A percentile compares a stretch with the other conserved stretches of the same genome.
Conservation (phyloP, 2,888 invertebrate genomes). For the Camptogramma bilineatum region DNA sequence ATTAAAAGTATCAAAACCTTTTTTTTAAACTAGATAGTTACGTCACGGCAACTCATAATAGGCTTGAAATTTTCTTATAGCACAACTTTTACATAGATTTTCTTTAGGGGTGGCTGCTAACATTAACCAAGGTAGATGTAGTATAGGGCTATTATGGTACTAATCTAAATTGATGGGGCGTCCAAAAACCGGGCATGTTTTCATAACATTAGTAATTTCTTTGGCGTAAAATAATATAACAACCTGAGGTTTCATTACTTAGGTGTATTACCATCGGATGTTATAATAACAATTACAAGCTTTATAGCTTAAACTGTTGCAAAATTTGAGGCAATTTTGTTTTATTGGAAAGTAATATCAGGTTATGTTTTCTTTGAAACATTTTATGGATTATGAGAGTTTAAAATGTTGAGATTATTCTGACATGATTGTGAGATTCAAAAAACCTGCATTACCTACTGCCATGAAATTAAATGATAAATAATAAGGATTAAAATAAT, state of each 20-base stretch:
- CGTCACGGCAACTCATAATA: constrained; percentile 76
- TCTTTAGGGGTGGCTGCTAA: constrained; percentile 71
- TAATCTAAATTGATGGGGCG: constrained; percentile 85
- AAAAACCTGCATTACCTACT: no score
- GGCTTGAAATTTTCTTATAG: constrained; percentile 82
- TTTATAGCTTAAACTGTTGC: constrained; percentile 53
- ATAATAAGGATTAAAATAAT: no score
- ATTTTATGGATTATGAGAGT: no score
- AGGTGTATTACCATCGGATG: constrained; percentile 61
- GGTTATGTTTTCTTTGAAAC: no score
- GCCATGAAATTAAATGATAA: no score
- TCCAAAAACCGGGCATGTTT: constrained; percentile 78
- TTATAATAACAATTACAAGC: constrained; percentile 60
- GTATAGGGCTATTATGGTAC: constrained; percentile 71
- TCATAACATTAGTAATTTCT: constrained; percentile 82
- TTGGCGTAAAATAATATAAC: constrained; percentile 82
- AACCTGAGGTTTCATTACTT: constrained; percentile 77
- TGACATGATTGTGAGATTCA: no score
- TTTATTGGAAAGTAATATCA: constrained; percentile 43
- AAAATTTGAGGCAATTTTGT: constrained; percentile 51
- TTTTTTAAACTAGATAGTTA: constrained; percentile 47
- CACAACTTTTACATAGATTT: constrained; percentile 81
- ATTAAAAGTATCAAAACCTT: constrained; percentile 59
- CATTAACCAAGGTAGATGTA: constrained; percentile 40
- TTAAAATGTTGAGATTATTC: no score